Percentiles rank a stretch among this genome's conserved stretches.
These are phyloP conservation scores for Scomber colias DNA, from an alignment of 2,113 vertebrate species.

Conservation along the genomic window DNA sequence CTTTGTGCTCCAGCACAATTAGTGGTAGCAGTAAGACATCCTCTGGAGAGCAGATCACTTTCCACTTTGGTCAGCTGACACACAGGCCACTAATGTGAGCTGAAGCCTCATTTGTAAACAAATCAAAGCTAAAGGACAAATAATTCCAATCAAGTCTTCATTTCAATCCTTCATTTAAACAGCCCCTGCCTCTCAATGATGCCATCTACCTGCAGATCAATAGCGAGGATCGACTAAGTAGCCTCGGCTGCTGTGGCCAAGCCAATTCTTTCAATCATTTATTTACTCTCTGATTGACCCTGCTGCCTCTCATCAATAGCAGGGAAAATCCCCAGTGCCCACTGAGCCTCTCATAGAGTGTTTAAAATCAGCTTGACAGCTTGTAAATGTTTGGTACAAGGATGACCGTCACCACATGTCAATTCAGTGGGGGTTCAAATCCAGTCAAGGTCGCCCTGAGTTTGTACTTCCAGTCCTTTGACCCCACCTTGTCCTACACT, in stretches of 20 bases:
- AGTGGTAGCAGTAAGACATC: conserved; percentile 17
- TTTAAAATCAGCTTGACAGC: conserved; percentile 75
- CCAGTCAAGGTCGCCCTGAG: conserved; percentile 61
- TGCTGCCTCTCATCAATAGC: conserved; percentile 70
- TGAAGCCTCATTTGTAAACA: conserved; percentile 70
- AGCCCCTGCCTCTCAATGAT: conserved; percentile 67
- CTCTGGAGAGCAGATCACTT: conserved; percentile 11
- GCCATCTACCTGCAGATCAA: conserved; percentile 78
- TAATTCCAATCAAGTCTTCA: conserved; percentile 68
- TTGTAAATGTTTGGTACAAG: conserved; percentile 59
- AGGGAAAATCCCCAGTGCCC: conserved; percentile 63
- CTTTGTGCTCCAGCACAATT: conserved; percentile 16
- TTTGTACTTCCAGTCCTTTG: conserved; percentile 28
- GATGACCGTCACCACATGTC: conserved; percentile 45
- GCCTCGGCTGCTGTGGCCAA: conserved; percentile 69
- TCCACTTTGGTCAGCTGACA: conserved; percentile 31
- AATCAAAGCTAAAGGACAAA: conserved; percentile 65
- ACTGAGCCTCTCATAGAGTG: conserved; percentile 62
- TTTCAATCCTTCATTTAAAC: conserved; percentile 72
- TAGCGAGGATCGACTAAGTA: conserved; percentile 76
- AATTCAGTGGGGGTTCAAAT: conserved; percentile 37
- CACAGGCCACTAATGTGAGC: conserved; percentile 36
- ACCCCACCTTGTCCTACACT: conserved; percentile 30
- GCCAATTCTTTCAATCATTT: conserved; percentile 84
- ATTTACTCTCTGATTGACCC: conserved; percentile 84